phyloP scores from a whole-genome alignment of 23 tunicate species.

The Ciona savignyi region DNA sequence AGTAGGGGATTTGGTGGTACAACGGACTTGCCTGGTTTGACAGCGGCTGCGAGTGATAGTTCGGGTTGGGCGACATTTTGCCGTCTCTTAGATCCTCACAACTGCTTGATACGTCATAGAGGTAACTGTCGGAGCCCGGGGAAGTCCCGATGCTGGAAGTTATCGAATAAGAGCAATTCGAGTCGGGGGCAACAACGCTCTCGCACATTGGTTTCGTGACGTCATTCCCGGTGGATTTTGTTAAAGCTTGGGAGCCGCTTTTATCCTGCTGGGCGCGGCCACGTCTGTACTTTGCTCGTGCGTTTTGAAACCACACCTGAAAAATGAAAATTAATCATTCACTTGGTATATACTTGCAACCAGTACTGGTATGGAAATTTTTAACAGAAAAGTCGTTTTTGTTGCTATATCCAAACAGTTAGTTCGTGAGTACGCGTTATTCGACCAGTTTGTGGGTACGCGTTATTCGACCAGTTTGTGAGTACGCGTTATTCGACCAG shows the following conservation, averaged over 20 bases:
- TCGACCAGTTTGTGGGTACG: too few relatives aligned
- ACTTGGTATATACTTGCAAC: too few relatives aligned
- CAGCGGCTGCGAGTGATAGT: neutral
- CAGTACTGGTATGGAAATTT: too few relatives aligned
- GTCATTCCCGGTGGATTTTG: neutral
- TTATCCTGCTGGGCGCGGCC: constrained; percentile 19
- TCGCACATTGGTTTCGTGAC: neutral
- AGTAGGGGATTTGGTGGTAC: neutral
- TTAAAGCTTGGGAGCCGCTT: neutral
- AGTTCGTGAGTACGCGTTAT: too few relatives aligned
- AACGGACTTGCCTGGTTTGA: neutral
- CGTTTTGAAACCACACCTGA: constrained; percentile 96
- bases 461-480: too few relatives aligned
- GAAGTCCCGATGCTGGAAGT: constrained; percentile 3
- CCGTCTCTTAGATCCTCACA: neutral
- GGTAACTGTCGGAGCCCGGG: neutral
- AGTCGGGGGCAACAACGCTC: neutral
- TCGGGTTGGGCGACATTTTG: neutral
- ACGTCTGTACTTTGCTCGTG: constrained; percentile 79
- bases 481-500: too few relatives aligned
- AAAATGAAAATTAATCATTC: too few relatives aligned
- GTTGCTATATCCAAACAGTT: too few relatives aligned
- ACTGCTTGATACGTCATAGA: neutral
- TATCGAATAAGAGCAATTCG: constrained; percentile 4
- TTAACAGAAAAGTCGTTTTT: too few relatives aligned